phyloP scores from a whole-genome alignment of 2,888 invertebrate species.

The Phengaris alcon region DNA sequence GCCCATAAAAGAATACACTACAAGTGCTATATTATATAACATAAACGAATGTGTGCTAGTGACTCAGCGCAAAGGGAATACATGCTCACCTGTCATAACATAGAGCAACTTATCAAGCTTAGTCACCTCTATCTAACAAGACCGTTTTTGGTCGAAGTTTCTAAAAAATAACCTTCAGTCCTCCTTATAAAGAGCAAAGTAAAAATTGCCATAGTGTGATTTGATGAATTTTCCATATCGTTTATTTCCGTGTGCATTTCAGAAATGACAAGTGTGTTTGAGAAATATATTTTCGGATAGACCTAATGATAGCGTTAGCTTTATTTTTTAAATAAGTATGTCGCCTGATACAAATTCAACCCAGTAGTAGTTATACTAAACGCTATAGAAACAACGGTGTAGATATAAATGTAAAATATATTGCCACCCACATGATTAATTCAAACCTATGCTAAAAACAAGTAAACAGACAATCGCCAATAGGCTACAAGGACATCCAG shows the following conservation, averaged over 20 bases:
- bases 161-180: too few relatives aligned
- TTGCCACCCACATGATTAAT: constrained; percentile 28
- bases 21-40: too few relatives aligned
- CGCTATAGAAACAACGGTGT: background rate
- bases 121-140: background rate
- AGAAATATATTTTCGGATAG: too few relatives aligned
- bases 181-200: too few relatives aligned
- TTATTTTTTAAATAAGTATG: too few relatives aligned
- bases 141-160: background rate
- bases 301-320: too few relatives aligned
- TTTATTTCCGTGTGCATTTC: too few relatives aligned
- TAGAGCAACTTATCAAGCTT: background rate
- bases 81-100: constrained; percentile 14
- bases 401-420: constrained; percentile 16
- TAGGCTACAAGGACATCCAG: constrained; percentile 36
- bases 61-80: background rate
- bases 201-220: too few relatives aligned
- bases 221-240: too few relatives aligned
- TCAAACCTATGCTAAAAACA: constrained; percentile 31
- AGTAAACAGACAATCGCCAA: constrained; percentile 33
- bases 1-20: too few relatives aligned
- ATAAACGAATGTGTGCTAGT: background rate
- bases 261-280: too few relatives aligned
- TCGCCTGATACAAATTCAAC: too few relatives aligned
- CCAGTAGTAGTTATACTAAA: background rate